Conservation (phyloP, 2,113 vertebrate genomes). For the Shinisaurus crocodilurus region DNA sequence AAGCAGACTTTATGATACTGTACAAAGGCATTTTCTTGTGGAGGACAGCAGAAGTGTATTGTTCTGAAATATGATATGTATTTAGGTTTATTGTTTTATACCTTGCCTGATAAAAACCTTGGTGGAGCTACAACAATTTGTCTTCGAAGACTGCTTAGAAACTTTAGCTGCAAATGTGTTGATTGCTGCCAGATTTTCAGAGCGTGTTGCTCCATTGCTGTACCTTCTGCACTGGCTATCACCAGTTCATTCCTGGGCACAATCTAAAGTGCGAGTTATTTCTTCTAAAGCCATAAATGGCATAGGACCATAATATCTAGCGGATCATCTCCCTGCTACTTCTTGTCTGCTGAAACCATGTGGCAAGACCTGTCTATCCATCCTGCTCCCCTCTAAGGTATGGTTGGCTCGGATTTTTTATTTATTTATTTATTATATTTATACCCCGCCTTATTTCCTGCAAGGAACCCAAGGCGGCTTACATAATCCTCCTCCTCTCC, state of each 20-base stretch:
- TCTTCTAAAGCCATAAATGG: neutral
- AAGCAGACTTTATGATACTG: neutral
- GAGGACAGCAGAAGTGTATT: neutral
- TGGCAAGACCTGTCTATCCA: neutral
- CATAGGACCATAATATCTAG: neutral
- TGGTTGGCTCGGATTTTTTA: too few species aligned
- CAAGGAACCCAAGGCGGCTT: too few species aligned
- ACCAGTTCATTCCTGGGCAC: neutral
- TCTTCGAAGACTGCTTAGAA: neutral
- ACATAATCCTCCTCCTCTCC: too few species aligned
- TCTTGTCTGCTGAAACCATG: neutral
- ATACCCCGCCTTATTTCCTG: too few species aligned
- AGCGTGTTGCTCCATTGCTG: neutral
- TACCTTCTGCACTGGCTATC: neutral
- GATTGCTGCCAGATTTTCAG: neutral
- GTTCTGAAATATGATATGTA: neutral
- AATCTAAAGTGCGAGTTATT: neutral
- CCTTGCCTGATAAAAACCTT: neutral
- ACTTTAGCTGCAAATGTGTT: neutral
- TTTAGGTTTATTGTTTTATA: neutral
- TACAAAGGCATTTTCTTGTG: neutral
- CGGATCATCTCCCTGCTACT: neutral
- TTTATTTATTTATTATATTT: too few species aligned
- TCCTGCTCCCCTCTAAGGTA: neutral
- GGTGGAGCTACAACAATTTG: neutral